These are phyloP conservation scores for Erannis defoliaria DNA, from an alignment of 2,888 invertebrate species.

Conservation along the genomic window DNA sequence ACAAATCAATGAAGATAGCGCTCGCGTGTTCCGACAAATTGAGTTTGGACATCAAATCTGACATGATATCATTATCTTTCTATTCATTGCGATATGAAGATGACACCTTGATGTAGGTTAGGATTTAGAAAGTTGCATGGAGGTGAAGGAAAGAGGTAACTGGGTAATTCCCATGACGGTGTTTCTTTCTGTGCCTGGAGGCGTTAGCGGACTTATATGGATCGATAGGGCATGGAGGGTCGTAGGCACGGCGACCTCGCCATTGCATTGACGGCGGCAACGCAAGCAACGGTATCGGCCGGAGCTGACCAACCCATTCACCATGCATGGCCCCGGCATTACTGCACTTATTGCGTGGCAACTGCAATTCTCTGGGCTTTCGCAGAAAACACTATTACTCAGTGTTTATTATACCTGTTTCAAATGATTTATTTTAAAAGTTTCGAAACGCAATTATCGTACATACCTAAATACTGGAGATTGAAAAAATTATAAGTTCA, in stretches of 20 bases:
- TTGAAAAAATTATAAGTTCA: no score
- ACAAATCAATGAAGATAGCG: slow-evolving; percentile 44
- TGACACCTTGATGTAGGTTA: slow-evolving; percentile 48
- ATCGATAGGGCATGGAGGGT: slow-evolving; percentile 79
- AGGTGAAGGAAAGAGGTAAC: slow-evolving; percentile 33
- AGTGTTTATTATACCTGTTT: neutral
- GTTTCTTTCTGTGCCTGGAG: slow-evolving; percentile 47
- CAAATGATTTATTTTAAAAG: neutral
- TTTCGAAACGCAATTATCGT: neutral
- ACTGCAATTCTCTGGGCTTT: neutral
- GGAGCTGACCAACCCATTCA: slow-evolving; percentile 65
- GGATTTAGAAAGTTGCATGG: slow-evolving; percentile 45
- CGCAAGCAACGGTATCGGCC: slow-evolving; percentile 79
- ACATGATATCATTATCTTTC: slow-evolving; percentile 49
- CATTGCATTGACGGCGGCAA: slow-evolving; percentile 70
- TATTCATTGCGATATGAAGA: slow-evolving; percentile 42
- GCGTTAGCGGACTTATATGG: slow-evolving; percentile 64
- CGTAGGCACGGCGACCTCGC: slow-evolving; percentile 72
- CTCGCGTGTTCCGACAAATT: slow-evolving; percentile 42
- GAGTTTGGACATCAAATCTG: slow-evolving; percentile 47
- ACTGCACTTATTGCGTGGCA: slow-evolving; percentile 41
- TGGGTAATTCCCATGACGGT: slow-evolving; percentile 44
- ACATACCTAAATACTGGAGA: no score
- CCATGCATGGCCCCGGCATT: slow-evolving; percentile 53
- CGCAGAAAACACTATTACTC: neutral